Evolutionary conservation across 2,888 invertebrate species (phyloP).

Genomic region (Lucinisca nassula): DNA sequence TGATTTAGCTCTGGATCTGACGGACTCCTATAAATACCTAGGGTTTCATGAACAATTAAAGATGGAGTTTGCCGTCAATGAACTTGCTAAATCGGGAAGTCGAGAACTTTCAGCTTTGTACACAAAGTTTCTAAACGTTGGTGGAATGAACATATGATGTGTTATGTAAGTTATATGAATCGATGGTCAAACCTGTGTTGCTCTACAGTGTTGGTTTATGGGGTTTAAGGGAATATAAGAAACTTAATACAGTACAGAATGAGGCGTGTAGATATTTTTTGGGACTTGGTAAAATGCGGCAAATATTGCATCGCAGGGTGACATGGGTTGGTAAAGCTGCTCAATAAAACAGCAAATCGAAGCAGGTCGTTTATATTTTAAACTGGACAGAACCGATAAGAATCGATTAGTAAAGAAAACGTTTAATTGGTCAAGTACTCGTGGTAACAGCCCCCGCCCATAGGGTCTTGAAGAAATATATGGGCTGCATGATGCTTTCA

Average conservation of each 20-base stretch:
- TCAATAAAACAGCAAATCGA: too few relatives aligned
- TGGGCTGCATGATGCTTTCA: too few relatives aligned
- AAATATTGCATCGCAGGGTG: too few relatives aligned
- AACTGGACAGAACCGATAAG: neutral
- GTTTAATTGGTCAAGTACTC: neutral
- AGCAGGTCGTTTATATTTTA: neutral
- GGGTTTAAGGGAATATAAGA: too few relatives aligned
- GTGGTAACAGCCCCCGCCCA: too few relatives aligned
- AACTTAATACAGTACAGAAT: too few relatives aligned
- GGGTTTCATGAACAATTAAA: too few relatives aligned
- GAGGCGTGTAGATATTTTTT: too few relatives aligned
- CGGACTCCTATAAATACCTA: constrained; percentile 16
- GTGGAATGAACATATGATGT: constrained; percentile 32
- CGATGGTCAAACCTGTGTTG: constrained; percentile 31
- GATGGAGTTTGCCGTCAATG: neutral
- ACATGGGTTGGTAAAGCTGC: too few relatives aligned
- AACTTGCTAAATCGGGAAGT: constrained; percentile 43
- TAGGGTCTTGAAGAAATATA: too few relatives aligned
- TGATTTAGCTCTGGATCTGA: neutral
- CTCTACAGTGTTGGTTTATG: too few relatives aligned
- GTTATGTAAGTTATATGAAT: constrained; percentile 21
- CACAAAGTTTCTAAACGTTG: constrained; percentile 14
- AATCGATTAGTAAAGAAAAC: neutral
- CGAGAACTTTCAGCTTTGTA: constrained; percentile 30
- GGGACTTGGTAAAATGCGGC: too few relatives aligned